Percentiles rank a stretch among this genome's conserved stretches.
phyloP scores from a whole-genome alignment of 2,888 invertebrate species.

The Stegana nigrithorax region DNA sequence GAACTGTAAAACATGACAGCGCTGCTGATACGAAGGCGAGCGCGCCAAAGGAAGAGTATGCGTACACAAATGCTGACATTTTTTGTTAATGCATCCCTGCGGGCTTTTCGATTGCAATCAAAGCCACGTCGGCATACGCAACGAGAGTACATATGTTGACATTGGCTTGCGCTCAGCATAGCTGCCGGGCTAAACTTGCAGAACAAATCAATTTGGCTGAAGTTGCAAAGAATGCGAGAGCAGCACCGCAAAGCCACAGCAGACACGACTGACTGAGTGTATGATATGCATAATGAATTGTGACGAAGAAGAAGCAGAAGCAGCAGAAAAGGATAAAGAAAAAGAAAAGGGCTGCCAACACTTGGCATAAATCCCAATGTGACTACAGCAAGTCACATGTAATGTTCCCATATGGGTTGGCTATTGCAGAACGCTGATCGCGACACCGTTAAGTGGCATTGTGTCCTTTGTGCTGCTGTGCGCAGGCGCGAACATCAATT shows the following conservation, averaged over 20 bases:
- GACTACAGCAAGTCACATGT: too few relatives aligned
- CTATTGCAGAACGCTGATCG: background rate
- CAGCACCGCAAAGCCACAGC: too few relatives aligned
- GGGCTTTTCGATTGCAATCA: conserved; percentile 1
- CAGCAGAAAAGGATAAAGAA: background rate
- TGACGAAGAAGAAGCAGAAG: background rate
- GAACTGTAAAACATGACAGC: too few relatives aligned
- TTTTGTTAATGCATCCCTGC: conserved; percentile 7
- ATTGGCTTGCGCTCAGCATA: background rate
- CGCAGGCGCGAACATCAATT: background rate
- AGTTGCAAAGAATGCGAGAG: too few relatives aligned
- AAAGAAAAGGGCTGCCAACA: too few relatives aligned
- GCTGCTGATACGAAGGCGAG: too few relatives aligned
- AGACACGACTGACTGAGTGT: too few relatives aligned
- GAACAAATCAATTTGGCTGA: background rate
- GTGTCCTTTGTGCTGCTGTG: background rate
- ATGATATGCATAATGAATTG: too few relatives aligned
- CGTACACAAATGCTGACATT: conserved; percentile 6
- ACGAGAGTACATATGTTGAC: background rate
- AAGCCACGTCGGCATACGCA: background rate
- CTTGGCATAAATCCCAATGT: too few relatives aligned
- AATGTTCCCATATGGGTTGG: too few relatives aligned
- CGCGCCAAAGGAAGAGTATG: too few relatives aligned
- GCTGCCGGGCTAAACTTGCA: background rate
- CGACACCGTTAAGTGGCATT: background rate